Evolutionary conservation across 92 coral and sea anemone genomes (phyloP).

Genomic region (Porites rus): DNA sequence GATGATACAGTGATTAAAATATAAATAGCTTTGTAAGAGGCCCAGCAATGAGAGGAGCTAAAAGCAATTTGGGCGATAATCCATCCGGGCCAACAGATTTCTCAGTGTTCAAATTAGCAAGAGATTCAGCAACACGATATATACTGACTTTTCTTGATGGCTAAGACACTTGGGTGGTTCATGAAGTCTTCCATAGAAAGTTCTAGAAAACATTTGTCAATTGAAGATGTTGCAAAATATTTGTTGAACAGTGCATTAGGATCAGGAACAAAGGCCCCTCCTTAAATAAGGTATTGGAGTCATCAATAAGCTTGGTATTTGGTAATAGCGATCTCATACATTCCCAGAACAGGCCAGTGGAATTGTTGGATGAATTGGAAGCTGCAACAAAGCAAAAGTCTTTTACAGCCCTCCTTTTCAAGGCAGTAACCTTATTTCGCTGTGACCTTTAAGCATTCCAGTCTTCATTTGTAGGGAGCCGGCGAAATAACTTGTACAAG

Average conservation of each 20-base stretch:
- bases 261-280: slow-evolving; percentile 18
- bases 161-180: slow-evolving; percentile 2
- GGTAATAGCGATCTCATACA: slow-evolving; percentile 29
- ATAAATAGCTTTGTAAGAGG: slow-evolving; percentile 22
- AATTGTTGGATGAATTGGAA: not conserved
- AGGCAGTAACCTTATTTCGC: slow-evolving; percentile 16
- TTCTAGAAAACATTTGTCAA: slow-evolving; percentile 12
- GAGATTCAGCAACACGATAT: slow-evolving; percentile 25
- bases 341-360: slow-evolving; percentile 32
- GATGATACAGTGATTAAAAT: slow-evolving; percentile 30
- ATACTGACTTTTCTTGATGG: slow-evolving; percentile 25
- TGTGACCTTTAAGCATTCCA: slow-evolving; percentile 15
- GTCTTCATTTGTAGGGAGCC: no score
- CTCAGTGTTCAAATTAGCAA: slow-evolving; percentile 25
- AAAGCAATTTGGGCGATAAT: slow-evolving; percentile 14
- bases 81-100: slow-evolving; percentile 54
- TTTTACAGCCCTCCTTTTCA: slow-evolving; percentile 9
- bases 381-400: slow-evolving; percentile 1
- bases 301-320: not conserved
- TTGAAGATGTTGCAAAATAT: slow-evolving; percentile 27
- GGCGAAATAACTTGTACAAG: no score
- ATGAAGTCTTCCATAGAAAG: not conserved
- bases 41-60: slow-evolving; percentile 35
- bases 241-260: slow-evolving; percentile 24
- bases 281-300: slow-evolving; percentile 28